Percentiles rank a stretch among this genome's conserved stretches.
These are phyloP conservation scores for Beris chalybata DNA, from an alignment of 2,888 invertebrate genomes.

Conservation along the genomic window DNA sequence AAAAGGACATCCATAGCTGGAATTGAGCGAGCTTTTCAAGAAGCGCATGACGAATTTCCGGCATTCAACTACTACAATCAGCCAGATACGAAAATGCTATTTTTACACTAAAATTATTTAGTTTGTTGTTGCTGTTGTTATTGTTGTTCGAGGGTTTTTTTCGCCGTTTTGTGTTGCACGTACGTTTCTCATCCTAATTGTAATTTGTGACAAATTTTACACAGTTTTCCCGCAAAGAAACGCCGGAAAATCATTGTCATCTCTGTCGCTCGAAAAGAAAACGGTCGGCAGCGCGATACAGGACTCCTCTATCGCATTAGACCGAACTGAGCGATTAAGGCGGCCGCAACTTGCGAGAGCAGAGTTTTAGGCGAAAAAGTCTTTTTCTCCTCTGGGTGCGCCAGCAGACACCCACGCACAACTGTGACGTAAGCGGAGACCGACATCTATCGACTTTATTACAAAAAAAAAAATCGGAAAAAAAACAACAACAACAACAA, in stretches of 20 bases:
- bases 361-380: conserved; percentile 15
- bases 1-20: conserved; percentile 11
- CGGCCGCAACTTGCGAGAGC: no score
- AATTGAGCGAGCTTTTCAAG: conserved; percentile 12
- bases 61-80: conserved; percentile 16
- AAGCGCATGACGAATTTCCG: conserved; percentile 35
- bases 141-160: no score
- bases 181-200: no score
- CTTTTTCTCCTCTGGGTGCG: conserved; percentile 36
- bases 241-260: no score
- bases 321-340: no score
- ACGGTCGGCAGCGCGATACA: no score
- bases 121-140: no score
- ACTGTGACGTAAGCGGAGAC: conserved; percentile 55
- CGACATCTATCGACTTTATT: conserved; percentile 32
- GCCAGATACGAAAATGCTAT: conserved; percentile 17
- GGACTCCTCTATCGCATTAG: no score
- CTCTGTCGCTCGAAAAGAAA: no score
- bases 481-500: conserved; percentile 3
- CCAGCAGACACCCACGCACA: conserved; percentile 56
- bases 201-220: no score
- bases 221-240: no score
- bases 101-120: conserved; percentile 13
- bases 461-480: conserved; percentile 29
- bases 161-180: no score